phyloP scores from a whole-genome alignment of 1,140 invertebrate genomes.

The Pentalonia nigronervosa region DNA sequence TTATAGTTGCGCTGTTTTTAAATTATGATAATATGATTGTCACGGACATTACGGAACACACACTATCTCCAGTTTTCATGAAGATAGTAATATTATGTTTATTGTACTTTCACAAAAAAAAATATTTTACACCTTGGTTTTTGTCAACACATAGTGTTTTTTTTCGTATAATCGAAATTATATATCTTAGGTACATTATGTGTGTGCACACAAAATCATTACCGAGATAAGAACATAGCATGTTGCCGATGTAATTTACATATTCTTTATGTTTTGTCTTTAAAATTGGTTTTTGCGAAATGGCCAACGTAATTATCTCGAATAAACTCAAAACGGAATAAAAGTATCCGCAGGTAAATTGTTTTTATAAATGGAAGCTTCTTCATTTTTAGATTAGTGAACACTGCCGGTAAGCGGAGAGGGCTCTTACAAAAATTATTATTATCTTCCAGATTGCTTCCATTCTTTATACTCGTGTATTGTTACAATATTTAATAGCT shows the following conservation, averaged over 20 bases:
- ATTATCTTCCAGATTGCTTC: background rate
- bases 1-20: background rate
- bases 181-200: background rate
- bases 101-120: background rate
- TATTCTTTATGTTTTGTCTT: background rate
- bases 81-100: background rate
- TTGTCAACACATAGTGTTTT: background rate
- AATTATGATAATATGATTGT: background rate
- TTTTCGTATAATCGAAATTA: background rate
- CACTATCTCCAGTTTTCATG: background rate
- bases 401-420: background rate
- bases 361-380: background rate
- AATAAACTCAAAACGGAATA: background rate
- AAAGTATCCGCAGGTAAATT: background rate
- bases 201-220: background rate
- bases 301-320: background rate
- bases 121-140: background rate
- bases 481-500: background rate
- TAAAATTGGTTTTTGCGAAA: background rate
- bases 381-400: background rate
- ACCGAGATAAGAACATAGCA: background rate
- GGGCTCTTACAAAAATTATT: background rate
- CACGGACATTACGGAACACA: background rate
- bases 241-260: background rate
- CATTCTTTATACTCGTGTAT: background rate